phyloP scores from a whole-genome alignment of 2,113 vertebrate species.

The Castor canadensis region DNA sequence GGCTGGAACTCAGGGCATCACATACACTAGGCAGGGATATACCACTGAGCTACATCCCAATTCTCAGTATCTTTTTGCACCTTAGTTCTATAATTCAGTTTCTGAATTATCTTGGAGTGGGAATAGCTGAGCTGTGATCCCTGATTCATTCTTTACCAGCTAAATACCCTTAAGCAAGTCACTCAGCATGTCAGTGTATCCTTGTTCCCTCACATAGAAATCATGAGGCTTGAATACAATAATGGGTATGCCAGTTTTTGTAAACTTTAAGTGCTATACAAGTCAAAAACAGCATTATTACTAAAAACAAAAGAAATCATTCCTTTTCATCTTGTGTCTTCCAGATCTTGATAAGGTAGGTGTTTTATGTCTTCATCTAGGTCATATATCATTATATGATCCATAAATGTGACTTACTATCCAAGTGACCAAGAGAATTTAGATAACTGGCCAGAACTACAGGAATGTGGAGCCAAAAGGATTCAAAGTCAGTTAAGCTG shows the following conservation, averaged over 20 bases:
- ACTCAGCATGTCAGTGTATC: not conserved
- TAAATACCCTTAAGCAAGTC: not conserved
- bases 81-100: accelerated
- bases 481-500: not conserved
- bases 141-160: not conserved
- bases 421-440: not conserved
- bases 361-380: not conserved
- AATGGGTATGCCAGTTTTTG: not conserved
- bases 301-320: not conserved
- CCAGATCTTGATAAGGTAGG: not conserved
- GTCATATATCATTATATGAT: not conserved
- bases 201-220: not conserved
- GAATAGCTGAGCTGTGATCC: not conserved
- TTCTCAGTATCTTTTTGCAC: not conserved
- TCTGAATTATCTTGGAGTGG: accelerated
- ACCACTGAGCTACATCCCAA: no score
- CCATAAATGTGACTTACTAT: not conserved
- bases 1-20: no score
- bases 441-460: not conserved
- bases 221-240: not conserved
- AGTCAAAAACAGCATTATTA: not conserved
- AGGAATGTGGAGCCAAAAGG: not conserved
- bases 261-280: not conserved
- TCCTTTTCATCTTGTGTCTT: not conserved
- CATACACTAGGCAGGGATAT: no score